Evolutionary conservation across 1,140 invertebrate genomes (phyloP), one percentile per base, ranked within the genome.

Genomic region (Drosophila navojoa): DNA sequence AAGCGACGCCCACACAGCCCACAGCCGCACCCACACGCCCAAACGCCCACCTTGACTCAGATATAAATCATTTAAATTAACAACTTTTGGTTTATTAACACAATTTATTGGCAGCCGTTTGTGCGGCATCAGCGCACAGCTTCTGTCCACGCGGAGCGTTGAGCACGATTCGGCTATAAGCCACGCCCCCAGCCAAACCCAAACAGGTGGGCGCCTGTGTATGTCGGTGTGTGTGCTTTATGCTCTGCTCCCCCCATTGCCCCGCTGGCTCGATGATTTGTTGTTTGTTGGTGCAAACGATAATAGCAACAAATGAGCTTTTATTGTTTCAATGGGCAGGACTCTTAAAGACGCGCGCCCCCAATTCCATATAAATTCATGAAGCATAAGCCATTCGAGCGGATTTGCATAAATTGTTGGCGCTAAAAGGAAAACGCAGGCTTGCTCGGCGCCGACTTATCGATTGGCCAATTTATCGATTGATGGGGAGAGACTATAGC

Each of bases 31-130:
- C 66, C 45, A 64, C 74, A 16, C 19, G n/a, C 32, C 16, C 38
- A 27, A 4, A 11, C 19, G 35, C 27, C 25, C 25, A 55, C 32
- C 42, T 45, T 45, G 5, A 53, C 72, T 49, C 49, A 79, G 77
- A 87, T 90, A 91, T 91, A 91, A 91, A 91, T 91, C 90, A 91
- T 91, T 91, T 89, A 91, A 91, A 91, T 91, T 91, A 91, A 91
- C 89, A 91, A 89, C 89, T 91, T 91, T 91, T 91, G 89, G 81
- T 91, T 91, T 91, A 91, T 91, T 91, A 91, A 91, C 89, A 82
- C 84, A 91, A 91, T 91, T 91, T 91, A 91, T 91, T 89, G 89
- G 89, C 84, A 89, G 77, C 79, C 45, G 76, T 89, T 89, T 89
- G 77, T 84, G 79, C 79, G 81, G 79, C 69, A 86, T 81, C 84